Conservation (phyloP, 2,113 vertebrate genomes). For the Dromas ardeola region DNA sequence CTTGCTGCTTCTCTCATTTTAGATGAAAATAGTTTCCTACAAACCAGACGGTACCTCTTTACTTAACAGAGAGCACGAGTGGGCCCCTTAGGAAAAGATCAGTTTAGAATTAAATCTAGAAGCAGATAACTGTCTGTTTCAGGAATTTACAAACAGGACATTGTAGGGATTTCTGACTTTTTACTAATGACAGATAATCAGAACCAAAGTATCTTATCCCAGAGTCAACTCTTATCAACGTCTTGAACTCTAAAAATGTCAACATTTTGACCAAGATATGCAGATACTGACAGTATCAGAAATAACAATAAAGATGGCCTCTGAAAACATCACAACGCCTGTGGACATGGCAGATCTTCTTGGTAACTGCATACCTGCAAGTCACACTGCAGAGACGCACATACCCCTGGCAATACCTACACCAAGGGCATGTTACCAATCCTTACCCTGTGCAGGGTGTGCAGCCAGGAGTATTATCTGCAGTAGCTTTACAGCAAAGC, state of each 20-base stretch:
- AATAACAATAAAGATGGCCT: background rate
- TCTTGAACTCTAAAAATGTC: background rate
- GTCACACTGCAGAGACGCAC: background rate
- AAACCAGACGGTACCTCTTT: background rate
- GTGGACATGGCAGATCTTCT: background rate
- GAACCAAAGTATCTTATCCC: background rate
- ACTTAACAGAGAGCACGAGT: background rate
- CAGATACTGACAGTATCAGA: background rate
- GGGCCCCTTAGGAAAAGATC: background rate
- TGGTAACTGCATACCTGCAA: background rate
- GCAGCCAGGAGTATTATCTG: constrained; percentile 88
- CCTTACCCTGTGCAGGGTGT: constrained; percentile 94
- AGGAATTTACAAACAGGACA: background rate
- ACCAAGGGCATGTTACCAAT: accelerated
- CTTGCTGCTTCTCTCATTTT: background rate
- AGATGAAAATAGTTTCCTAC: background rate
- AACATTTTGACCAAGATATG: background rate
- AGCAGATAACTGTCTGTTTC: background rate
- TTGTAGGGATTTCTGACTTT: background rate
- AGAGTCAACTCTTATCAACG: background rate
- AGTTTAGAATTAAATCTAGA: background rate
- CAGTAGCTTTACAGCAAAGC: constrained; percentile 92
- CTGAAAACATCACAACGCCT: background rate
- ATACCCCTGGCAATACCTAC: background rate
- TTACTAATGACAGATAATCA: background rate